Percentiles rank a stretch among this genome's conserved stretches.
Evolutionary conservation across 2,888 invertebrate species (phyloP).

Genomic region (Galerucella nymphaeae): DNA sequence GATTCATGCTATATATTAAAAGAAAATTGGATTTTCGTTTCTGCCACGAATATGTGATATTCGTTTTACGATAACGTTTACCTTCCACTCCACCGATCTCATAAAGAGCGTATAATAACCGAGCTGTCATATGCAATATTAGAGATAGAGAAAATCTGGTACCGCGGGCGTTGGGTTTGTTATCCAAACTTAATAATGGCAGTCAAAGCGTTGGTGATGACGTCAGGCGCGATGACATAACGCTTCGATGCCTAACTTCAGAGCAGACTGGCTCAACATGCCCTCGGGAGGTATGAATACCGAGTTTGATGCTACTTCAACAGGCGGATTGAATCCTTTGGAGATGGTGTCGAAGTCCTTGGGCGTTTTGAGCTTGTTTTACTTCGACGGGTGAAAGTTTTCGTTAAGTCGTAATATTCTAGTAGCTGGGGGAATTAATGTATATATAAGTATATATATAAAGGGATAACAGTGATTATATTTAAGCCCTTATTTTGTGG

Average conservation of each 20-base stretch:
- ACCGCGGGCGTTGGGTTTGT: constrained; percentile 62
- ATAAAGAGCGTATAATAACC: constrained; percentile 50
- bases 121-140: constrained; percentile 58
- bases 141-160: constrained; percentile 47
- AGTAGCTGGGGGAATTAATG: background rate
- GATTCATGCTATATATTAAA: constrained; percentile 1
- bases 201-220: constrained; percentile 47
- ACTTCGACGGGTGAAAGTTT: constrained; percentile 5
- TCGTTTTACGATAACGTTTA: constrained; percentile 38
- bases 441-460: no score
- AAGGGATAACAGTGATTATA: background rate
- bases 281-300: constrained; percentile 18
- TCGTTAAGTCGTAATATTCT: background rate
- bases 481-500: background rate
- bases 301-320: constrained; percentile 23
- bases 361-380: constrained; percentile 34
- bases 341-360: constrained; percentile 18
- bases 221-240: constrained; percentile 42
- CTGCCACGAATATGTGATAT: constrained; percentile 1
- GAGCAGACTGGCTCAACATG: constrained; percentile 32
- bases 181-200: constrained; percentile 66
- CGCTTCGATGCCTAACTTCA: constrained; percentile 45
- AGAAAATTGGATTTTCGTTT: constrained; percentile 25
- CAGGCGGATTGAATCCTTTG: constrained; percentile 18
- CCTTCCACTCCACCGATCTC: constrained; percentile 38